Base-by-base conservation (phyloP, 2,113 vertebrate species). In the Neopipo cinnamomea region DNA sequence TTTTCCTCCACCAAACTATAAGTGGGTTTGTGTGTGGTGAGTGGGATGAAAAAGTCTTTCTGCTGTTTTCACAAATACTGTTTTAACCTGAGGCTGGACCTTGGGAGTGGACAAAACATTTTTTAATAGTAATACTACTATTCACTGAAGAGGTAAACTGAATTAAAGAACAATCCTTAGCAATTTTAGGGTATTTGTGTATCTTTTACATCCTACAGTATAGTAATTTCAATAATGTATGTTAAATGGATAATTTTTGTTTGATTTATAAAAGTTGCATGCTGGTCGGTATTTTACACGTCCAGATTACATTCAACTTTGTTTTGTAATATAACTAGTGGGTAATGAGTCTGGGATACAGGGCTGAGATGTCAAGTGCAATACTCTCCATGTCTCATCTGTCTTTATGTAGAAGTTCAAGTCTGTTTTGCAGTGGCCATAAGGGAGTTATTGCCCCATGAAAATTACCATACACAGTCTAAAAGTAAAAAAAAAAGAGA, bases 81-180 rank as follows among this genome's bases (percentile, higher is more conserved):
- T 98, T 98, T 98, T 98, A 96, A 94, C 96, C 94, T 63, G 89
- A 98, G 98, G 98, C 98, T 97, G 98, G 98, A 96, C 97, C 97
- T 98, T 97, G 82, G 95, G 42, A 95, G 73, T 71, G 94, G 97
- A 58, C 97, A 98, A 98, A 98, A 97, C 96, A 92, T 73, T 92
- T 85, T 96, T 96, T 95, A 96, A 81, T 83, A 92, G 56, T 89
- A 95, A 82, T 95, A 86, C 89, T 97, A 97, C 94, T 98, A 87
- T 97, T 97, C 87, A 95, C 62, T 97, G 97, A 97, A 97, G 96
- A 97, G 46, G 94, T 97, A 90, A 89, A 94, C 89, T 95, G 95
- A 96, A 95, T 75, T 93, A 80, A 95, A 95, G 11, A 92, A 86
- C 46, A 91, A 84, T 94, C 49, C n/a, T 93, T 93, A 97, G 89